Evolutionary conservation across 1,140 invertebrate genomes (phyloP), one percentile per base, ranked within the genome.

Genomic region (Anoplolepis gracilipes): DNA sequence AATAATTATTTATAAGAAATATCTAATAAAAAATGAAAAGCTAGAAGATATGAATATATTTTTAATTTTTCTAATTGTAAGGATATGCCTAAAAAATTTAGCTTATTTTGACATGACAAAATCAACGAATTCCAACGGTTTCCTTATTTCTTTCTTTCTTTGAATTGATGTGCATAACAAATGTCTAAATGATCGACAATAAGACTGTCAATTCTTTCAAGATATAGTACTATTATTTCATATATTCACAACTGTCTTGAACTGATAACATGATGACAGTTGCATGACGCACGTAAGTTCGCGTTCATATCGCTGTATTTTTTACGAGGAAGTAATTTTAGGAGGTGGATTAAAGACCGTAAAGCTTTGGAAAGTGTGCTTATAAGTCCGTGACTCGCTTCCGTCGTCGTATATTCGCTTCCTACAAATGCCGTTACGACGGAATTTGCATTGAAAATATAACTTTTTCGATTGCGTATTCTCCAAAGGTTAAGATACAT

Each of bases 261-360:
- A 59, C 3, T 57, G 22, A 70, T 76, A 46, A 76, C 70, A 84
- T 57, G 33, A 64, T 76, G 46, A 76, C 70, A 84, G 46, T 88
- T 55, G 87, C 36, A 28, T n/a, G 4, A 19, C 25, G 46, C 16
- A 16, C 7, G 64, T 62, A 53, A 84, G 2, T 42, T 59, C 11
- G 72, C 49, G 64, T n/a, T n/a, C n/a, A n/a, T 84, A 72, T 57
- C 64, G 25, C 19, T 25, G n/a, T 33, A 10, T 55, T 36, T 46
- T n/a, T 46, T 11, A 33, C 30, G 36, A 72, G 30, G 49, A 84
- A 88, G 7, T 67, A 39, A 78, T 73, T 85, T 70, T 11, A 19
- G 42, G 3, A 28, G 1, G 49, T 59, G 39, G 22, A 69, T 76
- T 30, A 19, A 4, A 25, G 57, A 76, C 65, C 70, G 53, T 55